Evolutionary conservation across 2,797 vertebrate genomes (phyloP).

Genomic region (Steatocranus sp.): DNA sequence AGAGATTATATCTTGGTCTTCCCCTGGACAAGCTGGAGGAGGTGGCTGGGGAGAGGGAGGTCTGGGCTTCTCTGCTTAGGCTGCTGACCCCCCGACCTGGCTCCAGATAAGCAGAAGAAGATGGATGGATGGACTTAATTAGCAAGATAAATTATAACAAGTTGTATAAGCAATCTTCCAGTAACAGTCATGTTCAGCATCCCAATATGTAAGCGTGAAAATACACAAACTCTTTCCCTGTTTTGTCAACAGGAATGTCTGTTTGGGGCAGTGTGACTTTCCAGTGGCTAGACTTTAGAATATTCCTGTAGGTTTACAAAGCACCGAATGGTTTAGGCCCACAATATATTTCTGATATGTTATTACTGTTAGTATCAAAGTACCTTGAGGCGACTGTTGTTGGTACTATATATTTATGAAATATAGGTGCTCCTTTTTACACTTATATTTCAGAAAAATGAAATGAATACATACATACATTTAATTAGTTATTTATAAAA

Average conservation of each 20-base stretch:
- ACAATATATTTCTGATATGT: background rate
- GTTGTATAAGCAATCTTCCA: background rate
- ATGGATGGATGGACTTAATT: background rate
- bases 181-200: background rate
- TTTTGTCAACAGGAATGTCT: background rate
- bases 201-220: background rate
- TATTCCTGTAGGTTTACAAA: background rate
- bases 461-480: background rate
- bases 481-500: background rate
- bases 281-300: background rate
- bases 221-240: background rate
- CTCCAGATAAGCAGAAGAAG: background rate
- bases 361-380: background rate
- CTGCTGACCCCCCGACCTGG: background rate
- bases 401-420: background rate
- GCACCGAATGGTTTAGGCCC: background rate
- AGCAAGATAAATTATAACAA: background rate
- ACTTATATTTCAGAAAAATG: background rate
- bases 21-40: background rate
- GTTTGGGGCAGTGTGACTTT: background rate
- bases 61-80: background rate
- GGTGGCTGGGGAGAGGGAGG: background rate
- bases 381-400: background rate
- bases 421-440: background rate
- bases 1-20: background rate